Evolutionary conservation across 2,797 vertebrate genomes (phyloP).

Genomic region (Syndactyla subalaris): DNA sequence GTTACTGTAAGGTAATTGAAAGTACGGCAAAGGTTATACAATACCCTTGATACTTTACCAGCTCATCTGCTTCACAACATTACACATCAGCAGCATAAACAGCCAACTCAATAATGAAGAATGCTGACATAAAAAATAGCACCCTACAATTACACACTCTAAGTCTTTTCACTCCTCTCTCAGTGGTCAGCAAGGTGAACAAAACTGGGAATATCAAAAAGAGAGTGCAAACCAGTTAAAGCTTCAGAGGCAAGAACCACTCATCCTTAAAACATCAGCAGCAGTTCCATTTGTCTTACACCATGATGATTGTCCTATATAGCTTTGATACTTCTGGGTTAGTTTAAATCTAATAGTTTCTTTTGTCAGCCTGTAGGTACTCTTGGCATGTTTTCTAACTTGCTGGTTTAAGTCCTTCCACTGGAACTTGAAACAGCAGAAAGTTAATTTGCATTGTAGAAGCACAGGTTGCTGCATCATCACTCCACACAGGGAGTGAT

Average conservation of each 20-base stretch:
- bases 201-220: background rate
- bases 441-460: background rate
- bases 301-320: background rate
- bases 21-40: conserved; percentile 40
- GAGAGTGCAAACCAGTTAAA: background rate
- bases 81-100: conserved; percentile 40
- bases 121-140: conserved; percentile 40
- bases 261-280: background rate
- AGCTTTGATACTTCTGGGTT: background rate
- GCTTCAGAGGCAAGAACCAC: background rate
- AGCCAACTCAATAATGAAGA: conserved; percentile 44
- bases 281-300: background rate
- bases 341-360: background rate
- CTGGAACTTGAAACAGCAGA: background rate
- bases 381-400: background rate
- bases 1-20: conserved; percentile 26
- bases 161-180: background rate
- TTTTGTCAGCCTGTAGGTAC: background rate
- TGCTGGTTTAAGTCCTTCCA: background rate
- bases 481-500: background rate
- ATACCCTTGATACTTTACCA: conserved; percentile 54
- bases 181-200: conserved; percentile 4
- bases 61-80: conserved; percentile 54
- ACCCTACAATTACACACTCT: background rate
- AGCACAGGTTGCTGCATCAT: background rate